Base-by-base conservation (phyloP, 2,888 invertebrate genomes). In the Amphiduros pacificus region DNA sequence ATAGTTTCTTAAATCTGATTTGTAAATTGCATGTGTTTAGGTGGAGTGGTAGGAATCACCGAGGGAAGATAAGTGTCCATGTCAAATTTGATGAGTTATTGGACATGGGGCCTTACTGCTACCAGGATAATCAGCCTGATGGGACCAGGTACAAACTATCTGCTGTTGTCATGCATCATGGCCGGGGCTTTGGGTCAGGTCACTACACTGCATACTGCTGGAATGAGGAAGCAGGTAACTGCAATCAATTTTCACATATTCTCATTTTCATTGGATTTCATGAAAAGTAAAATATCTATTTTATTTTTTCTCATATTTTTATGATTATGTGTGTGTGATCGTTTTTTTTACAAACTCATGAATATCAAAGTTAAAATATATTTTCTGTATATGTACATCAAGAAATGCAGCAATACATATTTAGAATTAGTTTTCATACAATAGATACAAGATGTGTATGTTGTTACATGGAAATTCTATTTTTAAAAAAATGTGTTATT, bases 141-240 rank as follows among this genome's bases (percentile, higher is more conserved):
- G 6, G 20, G 27, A 62, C 60, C 28, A 61, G 63, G 26, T 82
- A 80, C 66, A 66, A 70, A 22, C 69, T 82, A 61, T 71, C 73
- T 50, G 78, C 78, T 1, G 80, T 81, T 14, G 76, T 81, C 50
- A 76, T 80, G 28, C 81, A 81, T 62, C 82, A 82, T 69, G 82
- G 82, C 5, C 68, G 75, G 54, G 80, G 80, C 3, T 81, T 82
- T 60, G 76, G 78, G 11, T 79, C 78, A 14, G 82, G 82, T 11
- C 82, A 82, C 60, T 82, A 82, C 71, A 82, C 82, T 20, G 73
- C 79, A 24, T 80, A 73, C 65, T 77, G 77, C 55, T 79, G 76
- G 74, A 79, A 77, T 64, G 66, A 67, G 27, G 74, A 74, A 57
- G 76, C 77, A 51, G 76, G 80, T 80, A 54, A 61, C 67, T 66